A percentile compares a stretch with the other conserved stretches of the same genome.
phyloP scores from a whole-genome alignment of 2,797 vertebrate genomes.

The Denticeps clupeoides region DNA sequence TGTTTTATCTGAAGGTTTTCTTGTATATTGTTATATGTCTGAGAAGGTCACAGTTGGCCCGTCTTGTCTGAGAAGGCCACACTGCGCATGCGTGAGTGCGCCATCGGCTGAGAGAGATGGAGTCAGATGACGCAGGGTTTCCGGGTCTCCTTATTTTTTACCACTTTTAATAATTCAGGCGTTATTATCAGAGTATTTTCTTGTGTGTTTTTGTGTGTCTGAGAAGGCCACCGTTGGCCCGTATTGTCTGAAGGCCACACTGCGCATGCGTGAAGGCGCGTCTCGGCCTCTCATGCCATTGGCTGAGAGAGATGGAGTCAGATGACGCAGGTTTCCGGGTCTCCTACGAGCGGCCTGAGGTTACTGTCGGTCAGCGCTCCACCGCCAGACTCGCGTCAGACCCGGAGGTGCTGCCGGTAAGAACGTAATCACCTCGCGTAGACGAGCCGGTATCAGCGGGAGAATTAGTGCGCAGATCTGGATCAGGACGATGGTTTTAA shows the following conservation, averaged over 20 bases:
- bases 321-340: conserved; percentile 64
- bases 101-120: conserved; percentile 59
- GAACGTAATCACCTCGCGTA: conserved; percentile 14
- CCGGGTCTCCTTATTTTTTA: conserved; percentile 51
- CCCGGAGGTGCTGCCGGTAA: conserved; percentile 36
- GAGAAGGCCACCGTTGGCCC: too few species aligned
- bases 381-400: not conserved
- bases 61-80: too few species aligned
- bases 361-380: conserved; percentile 64
- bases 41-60: too few species aligned
- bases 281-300: conserved; percentile 37
- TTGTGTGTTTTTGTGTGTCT: too few species aligned
- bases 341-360: conserved; percentile 37
- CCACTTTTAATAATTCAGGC: too few species aligned
- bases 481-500: too few species aligned
- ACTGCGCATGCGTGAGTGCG: too few species aligned
- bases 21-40: too few species aligned
- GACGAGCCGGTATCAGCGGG: conserved; percentile 24
- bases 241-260: too few species aligned
- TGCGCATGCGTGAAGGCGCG: not conserved
- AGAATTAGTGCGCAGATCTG: too few species aligned
- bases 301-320: conserved; percentile 65
- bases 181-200: too few species aligned
- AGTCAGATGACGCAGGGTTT: conserved; percentile 68
- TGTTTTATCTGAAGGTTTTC: too few species aligned